Conservation (phyloP, 2,113 vertebrate species). For the Erpornis zantholeuca region DNA sequence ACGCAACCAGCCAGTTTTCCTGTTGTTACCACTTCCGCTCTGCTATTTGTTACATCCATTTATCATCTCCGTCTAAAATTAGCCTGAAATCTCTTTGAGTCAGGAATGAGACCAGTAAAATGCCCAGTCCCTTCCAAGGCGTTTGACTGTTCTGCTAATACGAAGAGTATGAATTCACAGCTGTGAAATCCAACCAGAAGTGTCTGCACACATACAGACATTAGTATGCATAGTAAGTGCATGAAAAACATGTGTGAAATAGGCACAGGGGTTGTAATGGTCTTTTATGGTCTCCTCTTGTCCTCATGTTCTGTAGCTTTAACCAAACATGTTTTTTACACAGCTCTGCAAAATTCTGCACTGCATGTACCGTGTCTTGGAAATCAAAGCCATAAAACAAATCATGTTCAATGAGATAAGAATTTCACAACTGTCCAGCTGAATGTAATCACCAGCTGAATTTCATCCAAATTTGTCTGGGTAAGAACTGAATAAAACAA, state of each 20-base stretch:
- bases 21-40: background rate
- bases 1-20: background rate
- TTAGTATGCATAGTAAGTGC: background rate
- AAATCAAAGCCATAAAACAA: background rate
- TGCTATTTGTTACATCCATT: background rate
- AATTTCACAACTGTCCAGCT: background rate
- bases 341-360: background rate
- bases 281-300: background rate
- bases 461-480: background rate
- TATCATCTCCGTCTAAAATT: background rate
- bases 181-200: background rate
- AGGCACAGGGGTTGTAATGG: background rate
- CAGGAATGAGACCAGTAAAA: background rate
- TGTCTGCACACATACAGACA: background rate
- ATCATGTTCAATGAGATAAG: background rate
- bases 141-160: background rate
- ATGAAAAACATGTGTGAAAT: background rate
- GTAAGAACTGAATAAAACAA: background rate
- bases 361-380: background rate
- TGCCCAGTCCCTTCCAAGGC: background rate
- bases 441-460: background rate
- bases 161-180: background rate
- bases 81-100: background rate
- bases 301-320: background rate
- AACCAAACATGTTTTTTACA: background rate